Percentiles rank a stretch among this genome's conserved stretches.
phyloP scores from a whole-genome alignment of 2,113 vertebrate genomes.

The Myotis davidii region DNA sequence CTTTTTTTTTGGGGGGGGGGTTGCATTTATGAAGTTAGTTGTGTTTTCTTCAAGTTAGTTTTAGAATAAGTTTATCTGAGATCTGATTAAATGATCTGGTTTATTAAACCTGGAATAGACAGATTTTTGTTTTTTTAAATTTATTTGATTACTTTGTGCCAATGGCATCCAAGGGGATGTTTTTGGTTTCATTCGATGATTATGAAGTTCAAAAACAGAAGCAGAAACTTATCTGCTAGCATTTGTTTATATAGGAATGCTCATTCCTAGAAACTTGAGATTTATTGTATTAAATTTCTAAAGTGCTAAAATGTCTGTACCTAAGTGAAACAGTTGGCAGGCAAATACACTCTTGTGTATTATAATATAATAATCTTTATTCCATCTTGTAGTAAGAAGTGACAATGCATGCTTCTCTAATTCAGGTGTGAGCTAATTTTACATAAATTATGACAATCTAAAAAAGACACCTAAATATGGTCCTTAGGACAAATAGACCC shows the following conservation, averaged over 20 bases:
- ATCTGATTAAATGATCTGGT: not conserved
- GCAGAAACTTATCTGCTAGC: constrained; percentile 1
- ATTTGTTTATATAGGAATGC: constrained; percentile 18
- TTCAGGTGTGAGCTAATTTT: constrained; percentile 28
- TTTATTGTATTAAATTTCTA: not conserved
- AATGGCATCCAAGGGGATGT: constrained; percentile 1
- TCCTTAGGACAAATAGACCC: not conserved
- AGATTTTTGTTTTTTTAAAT: constrained; percentile 8
- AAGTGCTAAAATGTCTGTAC: not conserved
- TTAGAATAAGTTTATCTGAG: constrained; percentile 20
- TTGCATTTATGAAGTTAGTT: not conserved
- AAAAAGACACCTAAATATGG: not conserved
- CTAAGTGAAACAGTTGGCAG: not conserved
- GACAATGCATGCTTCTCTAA: not conserved
- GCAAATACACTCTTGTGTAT: not conserved
- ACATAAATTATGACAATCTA: not conserved
- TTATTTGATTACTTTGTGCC: constrained; percentile 30
- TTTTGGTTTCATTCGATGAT: not conserved
- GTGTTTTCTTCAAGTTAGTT: constrained; percentile 40
- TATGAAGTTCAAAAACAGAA: not conserved
- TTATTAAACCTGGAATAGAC: not conserved
- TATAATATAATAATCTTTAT: constrained; percentile 19
- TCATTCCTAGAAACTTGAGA: not conserved
- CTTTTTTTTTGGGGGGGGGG: not conserved
- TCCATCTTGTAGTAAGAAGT: not conserved